Conservation (phyloP, 2,797 vertebrate genomes). For the Sarcophilus harrisii region DNA sequence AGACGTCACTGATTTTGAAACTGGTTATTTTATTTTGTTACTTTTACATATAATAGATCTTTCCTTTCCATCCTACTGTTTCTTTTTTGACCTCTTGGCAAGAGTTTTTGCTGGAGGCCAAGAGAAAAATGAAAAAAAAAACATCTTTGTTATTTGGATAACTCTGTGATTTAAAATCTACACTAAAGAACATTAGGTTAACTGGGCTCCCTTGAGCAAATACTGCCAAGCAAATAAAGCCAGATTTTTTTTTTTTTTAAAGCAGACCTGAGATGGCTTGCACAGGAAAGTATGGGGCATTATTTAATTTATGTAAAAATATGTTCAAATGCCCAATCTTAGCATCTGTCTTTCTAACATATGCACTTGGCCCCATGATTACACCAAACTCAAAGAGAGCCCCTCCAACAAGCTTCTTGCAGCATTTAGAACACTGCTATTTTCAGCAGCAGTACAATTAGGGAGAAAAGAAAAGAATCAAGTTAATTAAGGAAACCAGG, state of each 20-base stretch:
- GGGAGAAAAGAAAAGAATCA: not conserved
- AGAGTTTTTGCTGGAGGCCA: not conserved
- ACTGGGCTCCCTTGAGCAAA: conserved; percentile 8
- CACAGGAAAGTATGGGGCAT: conserved; percentile 12
- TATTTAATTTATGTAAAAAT: conserved; percentile 23
- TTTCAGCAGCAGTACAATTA: not conserved
- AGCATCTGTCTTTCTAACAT: not conserved
- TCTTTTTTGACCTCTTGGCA: conserved; percentile 8
- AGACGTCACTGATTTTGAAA: not conserved
- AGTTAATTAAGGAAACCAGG: conserved; percentile 27
- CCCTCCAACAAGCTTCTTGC: conserved; percentile 18
- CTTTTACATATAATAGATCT: conserved; percentile 35
- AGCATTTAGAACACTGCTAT: not conserved
- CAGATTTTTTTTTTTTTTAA: not conserved
- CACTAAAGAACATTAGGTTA: conserved; percentile 68
- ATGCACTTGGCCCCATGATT: not conserved
- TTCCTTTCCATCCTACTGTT: conserved; percentile 39
- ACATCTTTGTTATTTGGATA: conserved; percentile 69
- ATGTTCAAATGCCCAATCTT: not conserved
- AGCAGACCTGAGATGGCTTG: not conserved
- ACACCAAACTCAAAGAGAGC: conserved; percentile 43
- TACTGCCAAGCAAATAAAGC: not conserved
- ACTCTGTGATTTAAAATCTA: conserved; percentile 55
- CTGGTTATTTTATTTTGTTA: conserved; percentile 53
- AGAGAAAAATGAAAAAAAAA: conserved; percentile 31